These are phyloP conservation scores for Cyanistes caeruleus DNA, from an alignment of 2,113 vertebrate genomes.

Conservation along the genomic window DNA sequence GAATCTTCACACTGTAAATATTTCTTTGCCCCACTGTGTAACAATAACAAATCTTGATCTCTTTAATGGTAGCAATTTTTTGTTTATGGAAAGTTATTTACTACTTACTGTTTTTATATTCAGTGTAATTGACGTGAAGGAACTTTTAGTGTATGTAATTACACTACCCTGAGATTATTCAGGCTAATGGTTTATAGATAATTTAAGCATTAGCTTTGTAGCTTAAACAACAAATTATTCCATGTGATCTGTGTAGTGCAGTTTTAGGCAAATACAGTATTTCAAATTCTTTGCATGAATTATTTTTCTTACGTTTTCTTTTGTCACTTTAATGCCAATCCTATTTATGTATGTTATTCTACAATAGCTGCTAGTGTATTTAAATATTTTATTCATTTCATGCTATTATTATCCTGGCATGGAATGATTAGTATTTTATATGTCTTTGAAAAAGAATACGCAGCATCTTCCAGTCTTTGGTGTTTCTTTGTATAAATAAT, in stretches of 20 bases:
- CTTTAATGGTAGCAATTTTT: neutral
- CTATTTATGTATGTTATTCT: neutral
- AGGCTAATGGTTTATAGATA: slow-evolving; percentile 3
- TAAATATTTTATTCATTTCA: neutral
- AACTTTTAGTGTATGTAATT: neutral
- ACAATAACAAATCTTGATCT: neutral
- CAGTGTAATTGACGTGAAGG: neutral
- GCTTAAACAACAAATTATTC: neutral
- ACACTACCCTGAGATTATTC: neutral
- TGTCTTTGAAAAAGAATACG: neutral
- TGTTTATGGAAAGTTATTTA: neutral
- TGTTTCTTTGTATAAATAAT: neutral
- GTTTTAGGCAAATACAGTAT: neutral
- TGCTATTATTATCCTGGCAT: neutral
- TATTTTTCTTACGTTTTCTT: neutral
- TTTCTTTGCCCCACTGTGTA: neutral
- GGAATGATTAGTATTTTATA: neutral
- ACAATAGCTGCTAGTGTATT: neutral
- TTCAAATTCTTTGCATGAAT: neutral
- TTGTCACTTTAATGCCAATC: neutral
- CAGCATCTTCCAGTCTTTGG: neutral
- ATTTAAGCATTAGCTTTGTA: slow-evolving; percentile 18
- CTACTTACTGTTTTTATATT: neutral
- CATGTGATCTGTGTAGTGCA: neutral
- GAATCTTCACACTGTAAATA: neutral